Percentiles rank a stretch among this genome's conserved stretches.
phyloP scores from a whole-genome alignment of 2,888 invertebrate species.

The Himalopsyche japonica region DNA sequence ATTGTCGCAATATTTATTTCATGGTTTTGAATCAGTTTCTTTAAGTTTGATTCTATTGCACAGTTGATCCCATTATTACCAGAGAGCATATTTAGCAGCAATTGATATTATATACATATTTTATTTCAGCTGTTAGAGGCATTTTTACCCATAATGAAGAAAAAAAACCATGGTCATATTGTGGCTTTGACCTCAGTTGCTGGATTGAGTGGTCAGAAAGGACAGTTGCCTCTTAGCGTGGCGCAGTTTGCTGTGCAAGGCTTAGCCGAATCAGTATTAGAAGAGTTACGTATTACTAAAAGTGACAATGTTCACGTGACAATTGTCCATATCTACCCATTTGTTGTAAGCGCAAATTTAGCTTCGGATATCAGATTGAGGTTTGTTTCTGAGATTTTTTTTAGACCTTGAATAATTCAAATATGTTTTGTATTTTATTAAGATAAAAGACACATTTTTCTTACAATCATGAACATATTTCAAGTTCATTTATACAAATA shows the following conservation, averaged over 20 bases:
- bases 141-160: constrained; percentile 65
- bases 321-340: constrained; percentile 66
- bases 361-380: constrained; percentile 60
- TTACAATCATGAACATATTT: too few species aligned
- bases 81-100: too few species aligned
- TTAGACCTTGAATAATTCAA: not conserved
- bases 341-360: constrained; percentile 60
- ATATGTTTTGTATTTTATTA: too few species aligned
- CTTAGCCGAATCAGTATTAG: constrained; percentile 64
- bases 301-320: constrained; percentile 62
- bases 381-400: constrained; percentile 45
- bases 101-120: not conserved
- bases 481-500: too few species aligned
- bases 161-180: constrained; percentile 62
- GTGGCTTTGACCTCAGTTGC: constrained; percentile 66
- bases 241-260: constrained; percentile 71
- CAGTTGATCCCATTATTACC: too few species aligned
- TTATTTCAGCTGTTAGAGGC: constrained; percentile 60
- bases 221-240: constrained; percentile 64
- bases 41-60: too few species aligned
- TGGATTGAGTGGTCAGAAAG: constrained; percentile 62
- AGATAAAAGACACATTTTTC: too few species aligned
- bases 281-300: constrained; percentile 62
- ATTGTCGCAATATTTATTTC: too few species aligned
- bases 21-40: too few species aligned